Evolutionary conservation across 2,888 invertebrate genomes (phyloP).

Genomic region (Blastobasis lacticolella): DNA sequence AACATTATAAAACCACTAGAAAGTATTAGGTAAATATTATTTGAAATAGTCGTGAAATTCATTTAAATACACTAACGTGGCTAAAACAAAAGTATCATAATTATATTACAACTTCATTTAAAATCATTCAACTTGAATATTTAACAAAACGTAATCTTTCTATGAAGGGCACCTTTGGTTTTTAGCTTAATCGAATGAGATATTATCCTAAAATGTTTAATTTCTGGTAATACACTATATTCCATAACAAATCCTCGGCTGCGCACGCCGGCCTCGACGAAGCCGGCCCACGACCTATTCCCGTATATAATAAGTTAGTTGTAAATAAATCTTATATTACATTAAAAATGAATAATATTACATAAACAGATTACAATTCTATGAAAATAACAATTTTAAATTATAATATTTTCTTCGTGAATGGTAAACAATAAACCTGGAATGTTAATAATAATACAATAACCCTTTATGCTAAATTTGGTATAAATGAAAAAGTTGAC

Average conservation of each 20-base stretch:
- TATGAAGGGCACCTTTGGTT: conserved; percentile 91
- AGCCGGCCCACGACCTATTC: conserved; percentile 57
- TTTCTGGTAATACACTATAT: conserved; percentile 66
- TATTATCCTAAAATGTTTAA: conserved; percentile 71
- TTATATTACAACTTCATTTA: conserved; percentile 66
- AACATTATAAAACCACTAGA: conserved; percentile 69
- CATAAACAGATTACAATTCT: conserved; percentile 57
- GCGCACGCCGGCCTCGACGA: conserved; percentile 63
- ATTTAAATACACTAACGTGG: conserved; percentile 68
- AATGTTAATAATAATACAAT: conserved; percentile 68
- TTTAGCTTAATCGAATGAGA: conserved; percentile 81
- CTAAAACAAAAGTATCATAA: conserved; percentile 68
- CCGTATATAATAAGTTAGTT: conserved; percentile 58
- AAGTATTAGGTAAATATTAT: conserved; percentile 72
- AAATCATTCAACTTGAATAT: conserved; percentile 71
- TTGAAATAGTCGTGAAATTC: conserved; percentile 70
- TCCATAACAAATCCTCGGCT: conserved; percentile 62
- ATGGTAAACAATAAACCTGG: conserved; percentile 65
- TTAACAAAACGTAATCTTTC: conserved; percentile 74
- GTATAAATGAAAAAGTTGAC: conserved; percentile 45
- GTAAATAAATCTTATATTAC: conserved; percentile 72
- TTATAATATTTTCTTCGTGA: conserved; percentile 52
- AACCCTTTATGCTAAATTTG: conserved; percentile 62
- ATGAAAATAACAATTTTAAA: conserved; percentile 52
- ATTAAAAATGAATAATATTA: conserved; percentile 59